Conservation (phyloP, 1,140 invertebrate species). For the Neotoxoptera formosana region DNA sequence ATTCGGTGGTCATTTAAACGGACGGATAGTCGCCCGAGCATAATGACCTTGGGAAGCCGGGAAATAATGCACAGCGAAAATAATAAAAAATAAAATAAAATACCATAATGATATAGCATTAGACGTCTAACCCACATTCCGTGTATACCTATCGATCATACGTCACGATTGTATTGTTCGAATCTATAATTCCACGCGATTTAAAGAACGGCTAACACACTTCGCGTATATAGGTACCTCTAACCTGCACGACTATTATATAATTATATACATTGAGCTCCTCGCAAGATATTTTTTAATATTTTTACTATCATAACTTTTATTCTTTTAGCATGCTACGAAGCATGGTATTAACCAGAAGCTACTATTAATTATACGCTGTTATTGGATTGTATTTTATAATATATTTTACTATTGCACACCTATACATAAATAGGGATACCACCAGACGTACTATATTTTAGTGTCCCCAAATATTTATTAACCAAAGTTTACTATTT, state of each 20-base stretch:
- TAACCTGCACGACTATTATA: neutral
- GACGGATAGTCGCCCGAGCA: neutral
- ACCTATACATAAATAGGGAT: neutral
- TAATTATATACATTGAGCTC: neutral
- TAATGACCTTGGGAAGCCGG: neutral
- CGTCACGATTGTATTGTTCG: slow-evolving; percentile 14
- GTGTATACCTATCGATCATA: slow-evolving; percentile 17
- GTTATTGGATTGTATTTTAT: neutral
- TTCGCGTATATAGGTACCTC: neutral
- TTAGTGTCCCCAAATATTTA: neutral
- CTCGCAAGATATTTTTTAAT: neutral
- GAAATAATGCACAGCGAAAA: slow-evolving; percentile 14
- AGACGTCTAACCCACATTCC: slow-evolving; percentile 23
- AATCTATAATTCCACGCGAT: neutral
- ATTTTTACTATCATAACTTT: neutral
- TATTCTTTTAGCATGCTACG: neutral
- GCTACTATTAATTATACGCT: neutral
- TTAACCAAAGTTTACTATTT: neutral
- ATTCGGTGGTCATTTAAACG: slow-evolving; percentile 14
- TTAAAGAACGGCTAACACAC: neutral
- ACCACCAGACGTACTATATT: neutral
- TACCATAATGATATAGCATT: neutral
- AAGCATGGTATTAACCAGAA: neutral
- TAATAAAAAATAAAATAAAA: slow-evolving; percentile 3
- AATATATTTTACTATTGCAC: neutral